Conservation (phyloP, 2,113 vertebrate species). For the Nyctereutes procyonoides region DNA sequence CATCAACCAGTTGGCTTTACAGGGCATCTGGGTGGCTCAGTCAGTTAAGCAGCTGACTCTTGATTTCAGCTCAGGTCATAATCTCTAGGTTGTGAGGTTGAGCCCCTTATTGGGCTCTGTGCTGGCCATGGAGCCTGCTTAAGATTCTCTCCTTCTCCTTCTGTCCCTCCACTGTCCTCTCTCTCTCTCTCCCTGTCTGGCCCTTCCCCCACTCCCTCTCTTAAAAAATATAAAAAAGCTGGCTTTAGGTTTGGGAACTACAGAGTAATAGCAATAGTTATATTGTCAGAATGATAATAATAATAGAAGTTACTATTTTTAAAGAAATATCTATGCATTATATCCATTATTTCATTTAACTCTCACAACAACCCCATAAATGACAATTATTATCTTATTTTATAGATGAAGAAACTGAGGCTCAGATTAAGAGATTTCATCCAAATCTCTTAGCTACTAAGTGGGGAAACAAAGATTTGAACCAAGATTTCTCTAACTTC, state of each 20-base stretch:
- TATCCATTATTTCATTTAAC: constrained; percentile 61
- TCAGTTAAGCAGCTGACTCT: not conserved
- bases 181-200: not conserved
- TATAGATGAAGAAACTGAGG: constrained; percentile 13
- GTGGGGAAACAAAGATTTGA: constrained; percentile 38
- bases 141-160: not conserved
- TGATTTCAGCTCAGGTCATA: not conserved
- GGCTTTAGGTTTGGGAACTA: constrained; percentile 25
- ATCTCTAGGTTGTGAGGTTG: not conserved
- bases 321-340: constrained; percentile 41
- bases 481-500: constrained; percentile 17
- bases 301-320: constrained; percentile 14
- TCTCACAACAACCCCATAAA: constrained; percentile 5
- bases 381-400: constrained; percentile 37
- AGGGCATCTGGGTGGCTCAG: not conserved
- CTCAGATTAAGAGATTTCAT: constrained; percentile 44
- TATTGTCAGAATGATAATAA: not conserved
- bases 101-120: not conserved
- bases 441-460: constrained; percentile 33
- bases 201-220: not conserved
- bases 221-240: not conserved
- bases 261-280: not conserved
- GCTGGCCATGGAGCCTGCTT: not conserved
- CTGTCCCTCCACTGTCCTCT: not conserved
- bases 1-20: not conserved